phyloP scores from a whole-genome alignment of 1,140 invertebrate genomes.

The Drepana arcuata region DNA sequence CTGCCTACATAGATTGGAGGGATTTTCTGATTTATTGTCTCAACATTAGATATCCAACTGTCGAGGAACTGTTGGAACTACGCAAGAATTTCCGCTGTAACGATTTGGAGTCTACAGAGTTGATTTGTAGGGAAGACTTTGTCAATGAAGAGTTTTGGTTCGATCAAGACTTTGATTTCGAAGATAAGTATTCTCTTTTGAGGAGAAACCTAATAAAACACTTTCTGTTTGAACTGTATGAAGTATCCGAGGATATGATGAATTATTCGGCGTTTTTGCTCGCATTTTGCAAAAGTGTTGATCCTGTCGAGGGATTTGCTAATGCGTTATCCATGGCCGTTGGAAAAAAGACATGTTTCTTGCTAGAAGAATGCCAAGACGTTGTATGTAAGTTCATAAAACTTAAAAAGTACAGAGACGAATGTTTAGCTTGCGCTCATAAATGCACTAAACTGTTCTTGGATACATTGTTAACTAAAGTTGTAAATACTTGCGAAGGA shows the following conservation, averaged over 20 bases:
- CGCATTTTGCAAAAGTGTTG: constrained; percentile 72
- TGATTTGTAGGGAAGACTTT: constrained; percentile 52
- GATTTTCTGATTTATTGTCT: constrained; percentile 75
- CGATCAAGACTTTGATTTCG: constrained; percentile 47
- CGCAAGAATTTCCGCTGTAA: constrained; percentile 54
- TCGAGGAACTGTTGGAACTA: constrained; percentile 65
- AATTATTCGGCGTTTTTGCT: constrained; percentile 75
- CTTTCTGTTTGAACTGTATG: constrained; percentile 72
- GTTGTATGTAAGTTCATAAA: constrained; percentile 47
- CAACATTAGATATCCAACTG: constrained; percentile 65
- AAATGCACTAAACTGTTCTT: constrained; percentile 42
- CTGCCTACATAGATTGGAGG: constrained; percentile 73
- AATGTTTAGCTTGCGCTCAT: constrained; percentile 39
- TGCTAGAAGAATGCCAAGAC: constrained; percentile 57
- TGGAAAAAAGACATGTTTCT: constrained; percentile 69
- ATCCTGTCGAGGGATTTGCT: constrained; percentile 70
- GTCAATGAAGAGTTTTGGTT: constrained; percentile 71
- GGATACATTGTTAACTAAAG: constrained; percentile 37
- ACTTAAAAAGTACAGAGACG: constrained; percentile 46
- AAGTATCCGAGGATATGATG: constrained; percentile 48
- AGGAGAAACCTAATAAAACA: constrained; percentile 62
- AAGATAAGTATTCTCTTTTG: constrained; percentile 28
- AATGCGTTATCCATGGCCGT: constrained; percentile 71
- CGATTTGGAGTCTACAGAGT: constrained; percentile 58
- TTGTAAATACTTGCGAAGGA: constrained; percentile 48